These are phyloP conservation scores for Halocynthia roretzi DNA, from an alignment of 23 tunicate species.

Conservation along the genomic window DNA sequence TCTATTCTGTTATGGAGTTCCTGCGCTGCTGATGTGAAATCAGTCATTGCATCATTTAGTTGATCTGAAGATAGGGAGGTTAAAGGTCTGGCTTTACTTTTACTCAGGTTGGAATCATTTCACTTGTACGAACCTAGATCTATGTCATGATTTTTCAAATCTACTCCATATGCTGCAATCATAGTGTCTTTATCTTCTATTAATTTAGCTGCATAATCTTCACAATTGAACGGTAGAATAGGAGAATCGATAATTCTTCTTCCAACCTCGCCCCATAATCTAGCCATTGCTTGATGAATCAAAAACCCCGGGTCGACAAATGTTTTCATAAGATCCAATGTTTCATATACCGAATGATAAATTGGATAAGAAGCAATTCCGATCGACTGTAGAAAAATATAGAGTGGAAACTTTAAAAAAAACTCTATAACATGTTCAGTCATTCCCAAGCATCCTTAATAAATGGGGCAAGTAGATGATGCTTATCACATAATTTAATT, in stretches of 20 bases:
- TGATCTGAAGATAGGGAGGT: not conserved
- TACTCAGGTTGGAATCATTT: too few species aligned
- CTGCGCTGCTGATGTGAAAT: constrained; percentile 18
- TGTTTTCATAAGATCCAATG: constrained; percentile 31
- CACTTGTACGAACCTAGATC: constrained; percentile 31
- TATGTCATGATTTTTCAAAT: constrained; percentile 31
- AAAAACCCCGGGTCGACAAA: constrained; percentile 50
- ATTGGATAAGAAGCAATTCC: constrained; percentile 33
- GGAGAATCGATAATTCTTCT: constrained; percentile 30
- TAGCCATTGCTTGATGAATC: constrained; percentile 26
- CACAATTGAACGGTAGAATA: constrained; percentile 30
- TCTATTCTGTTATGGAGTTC: constrained; percentile 22
- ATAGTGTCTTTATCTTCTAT: constrained; percentile 18
- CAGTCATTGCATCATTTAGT: constrained; percentile 11
- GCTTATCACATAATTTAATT: too few species aligned
- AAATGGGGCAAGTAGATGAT: too few species aligned
- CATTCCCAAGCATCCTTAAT: not conserved
- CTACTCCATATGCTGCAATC: constrained; percentile 22
- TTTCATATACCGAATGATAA: constrained; percentile 71
- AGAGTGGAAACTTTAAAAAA: not conserved
- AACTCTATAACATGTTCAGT: not conserved
- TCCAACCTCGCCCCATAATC: constrained; percentile 22
- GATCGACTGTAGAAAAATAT: constrained; percentile 26
- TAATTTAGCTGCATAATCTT: constrained; percentile 12
- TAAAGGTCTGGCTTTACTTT: not conserved